Conservation (phyloP, 2,888 invertebrate species). For the Gastracanthus pulcherrimus region DNA sequence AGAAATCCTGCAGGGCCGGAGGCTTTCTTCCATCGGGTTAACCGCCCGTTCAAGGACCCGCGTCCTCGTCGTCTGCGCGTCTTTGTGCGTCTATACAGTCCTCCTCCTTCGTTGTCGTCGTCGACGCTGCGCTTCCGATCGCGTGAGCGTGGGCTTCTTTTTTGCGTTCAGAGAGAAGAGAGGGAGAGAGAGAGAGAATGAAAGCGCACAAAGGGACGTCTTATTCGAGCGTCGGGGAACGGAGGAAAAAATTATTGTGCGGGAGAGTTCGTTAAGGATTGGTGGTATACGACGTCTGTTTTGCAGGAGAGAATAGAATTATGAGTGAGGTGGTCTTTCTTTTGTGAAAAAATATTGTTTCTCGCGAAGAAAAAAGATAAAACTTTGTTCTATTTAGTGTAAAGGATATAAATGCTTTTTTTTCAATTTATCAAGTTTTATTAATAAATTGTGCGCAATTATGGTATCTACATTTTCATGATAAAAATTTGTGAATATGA, state of each 20-base stretch:
- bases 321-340: too few species aligned
- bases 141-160: too few species aligned
- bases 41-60: neutral
- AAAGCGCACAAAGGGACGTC: constrained; percentile 7
- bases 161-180: too few species aligned
- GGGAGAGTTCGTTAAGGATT: neutral
- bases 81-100: neutral
- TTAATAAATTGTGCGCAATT: too few species aligned
- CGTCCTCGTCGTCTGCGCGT: neutral
- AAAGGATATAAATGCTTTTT: too few species aligned
- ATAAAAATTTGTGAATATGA: too few species aligned
- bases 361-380: too few species aligned
- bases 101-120: neutral
- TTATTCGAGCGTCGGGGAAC: neutral
- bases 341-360: too few species aligned
- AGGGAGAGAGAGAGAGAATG: neutral
- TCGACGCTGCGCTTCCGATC: constrained; percentile 16
- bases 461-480: too few species aligned
- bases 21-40: too few species aligned
- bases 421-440: too few species aligned
- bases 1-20: neutral
- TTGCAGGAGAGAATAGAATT: neutral
- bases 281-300: neutral
- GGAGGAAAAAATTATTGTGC: neutral
- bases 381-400: too few species aligned